Conservation (phyloP, 2,888 invertebrate genomes). For the Stomorhina lunata region DNA sequence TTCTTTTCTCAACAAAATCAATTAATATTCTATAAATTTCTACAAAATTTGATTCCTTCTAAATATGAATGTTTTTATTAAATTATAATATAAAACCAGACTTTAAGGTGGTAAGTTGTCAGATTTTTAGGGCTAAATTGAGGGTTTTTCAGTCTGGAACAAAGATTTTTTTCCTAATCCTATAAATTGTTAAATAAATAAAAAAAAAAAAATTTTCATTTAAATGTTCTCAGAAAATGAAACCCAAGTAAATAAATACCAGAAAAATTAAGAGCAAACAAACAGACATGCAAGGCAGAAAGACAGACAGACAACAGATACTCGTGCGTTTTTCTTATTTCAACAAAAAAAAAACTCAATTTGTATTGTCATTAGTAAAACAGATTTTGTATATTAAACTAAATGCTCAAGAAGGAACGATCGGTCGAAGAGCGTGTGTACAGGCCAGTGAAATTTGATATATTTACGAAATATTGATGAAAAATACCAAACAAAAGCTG, state of each 20-base stretch:
- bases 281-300: slow-evolving; percentile 8
- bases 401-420: slow-evolving; percentile 41
- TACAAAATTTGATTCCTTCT: neutral
- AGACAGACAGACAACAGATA: slow-evolving; percentile 40
- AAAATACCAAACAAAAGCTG: slow-evolving; percentile 53
- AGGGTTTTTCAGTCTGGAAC: slow-evolving; percentile 9
- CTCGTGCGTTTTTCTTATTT: slow-evolving; percentile 12
- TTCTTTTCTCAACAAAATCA: neutral
- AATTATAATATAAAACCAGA: slow-evolving; percentile 3
- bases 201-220: slow-evolving; percentile 38
- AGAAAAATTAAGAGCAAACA: slow-evolving; percentile 41
- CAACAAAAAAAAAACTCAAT: slow-evolving; percentile 46
- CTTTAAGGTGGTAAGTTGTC: slow-evolving; percentile 40
- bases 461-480: slow-evolving; percentile 63
- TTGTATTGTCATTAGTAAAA: slow-evolving; percentile 61
- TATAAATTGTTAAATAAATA: slow-evolving; percentile 61
- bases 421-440: slow-evolving; percentile 4
- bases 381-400: slow-evolving; percentile 47
- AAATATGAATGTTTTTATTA: neutral
- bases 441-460: slow-evolving; percentile 62
- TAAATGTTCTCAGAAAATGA: slow-evolving; percentile 60
- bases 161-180: slow-evolving; percentile 20
- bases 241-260: slow-evolving; percentile 50
- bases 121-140: slow-evolving; percentile 28
- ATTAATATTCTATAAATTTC: neutral